Percentiles rank a stretch among this genome's conserved stretches.
Conservation (phyloP, 2,888 invertebrate species). For the Sesia bembeciformis region DNA sequence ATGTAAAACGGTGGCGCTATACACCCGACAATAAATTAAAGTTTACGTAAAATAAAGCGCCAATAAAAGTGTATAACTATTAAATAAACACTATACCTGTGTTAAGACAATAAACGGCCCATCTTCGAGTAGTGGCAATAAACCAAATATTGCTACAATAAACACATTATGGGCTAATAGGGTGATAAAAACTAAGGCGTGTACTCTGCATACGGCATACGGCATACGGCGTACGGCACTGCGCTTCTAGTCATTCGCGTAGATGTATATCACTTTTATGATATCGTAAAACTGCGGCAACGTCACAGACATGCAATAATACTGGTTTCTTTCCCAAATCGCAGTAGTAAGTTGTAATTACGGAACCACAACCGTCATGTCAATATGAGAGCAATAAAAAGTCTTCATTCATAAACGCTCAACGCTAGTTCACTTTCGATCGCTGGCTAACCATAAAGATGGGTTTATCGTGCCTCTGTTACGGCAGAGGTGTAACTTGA, state of each 20-base stretch:
- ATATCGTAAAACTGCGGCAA: constrained; percentile 56
- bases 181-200: constrained; percentile 49
- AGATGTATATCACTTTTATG: constrained; percentile 67
- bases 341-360: constrained; percentile 60
- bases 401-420: constrained; percentile 63
- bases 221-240: constrained; percentile 18
- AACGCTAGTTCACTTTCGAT: constrained; percentile 62
- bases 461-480: constrained; percentile 67
- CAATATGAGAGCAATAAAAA: constrained; percentile 69
- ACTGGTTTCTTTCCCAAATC: constrained; percentile 63
- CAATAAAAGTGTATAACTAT: constrained; percentile 75
- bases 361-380: constrained; percentile 55
- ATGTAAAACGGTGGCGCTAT: constrained; percentile 65
- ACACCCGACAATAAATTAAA: constrained; percentile 72
- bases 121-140: constrained; percentile 67
- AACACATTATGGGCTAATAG: constrained; percentile 70
- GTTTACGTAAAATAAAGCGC: constrained; percentile 72
- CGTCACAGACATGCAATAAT: constrained; percentile 60
- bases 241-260: constrained; percentile 18
- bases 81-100: constrained; percentile 74
- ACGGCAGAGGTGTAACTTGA: constrained; percentile 70
- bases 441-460: constrained; percentile 66
- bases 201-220: constrained; percentile 14
- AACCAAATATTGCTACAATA: constrained; percentile 73
- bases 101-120: constrained; percentile 65